Evolutionary conservation across 2,113 vertebrate genomes (phyloP), one percentile per base, ranked within the genome.

Genomic region (Entelurus aequoreus): DNA sequence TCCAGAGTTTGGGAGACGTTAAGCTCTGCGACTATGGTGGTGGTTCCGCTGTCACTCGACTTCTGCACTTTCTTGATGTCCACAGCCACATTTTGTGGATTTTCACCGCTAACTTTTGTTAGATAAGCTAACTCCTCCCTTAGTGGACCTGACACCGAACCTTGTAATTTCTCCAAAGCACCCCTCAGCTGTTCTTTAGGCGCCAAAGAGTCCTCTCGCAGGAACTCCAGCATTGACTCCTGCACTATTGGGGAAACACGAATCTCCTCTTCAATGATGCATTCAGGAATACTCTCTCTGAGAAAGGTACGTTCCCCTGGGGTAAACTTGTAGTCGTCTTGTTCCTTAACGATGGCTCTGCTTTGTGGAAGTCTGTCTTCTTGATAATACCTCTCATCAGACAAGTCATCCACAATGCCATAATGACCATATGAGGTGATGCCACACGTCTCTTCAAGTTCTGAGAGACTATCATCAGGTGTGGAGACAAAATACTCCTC

Each of bases 401-500:
- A 90, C 59, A 91, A 78, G 67, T 91, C 90, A 59, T 91, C 88
- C 21, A 90, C 81, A 1, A 86, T 63, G 14, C 88, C 89, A 60
- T 90, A 91, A 74, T 94, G 93, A 56, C 93, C 94, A 3, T 92
- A 97, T 2, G 94, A 87, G 0, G 93, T 90, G 66, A 93, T 90
- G 6, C 92, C 90, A 0, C 86, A 84, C 65, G 83, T 77, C 19
- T 89, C 86, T 61, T 94, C 92, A 0, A 74, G 71, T 14, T 81
- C 80, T 48, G 86, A 76, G 2, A 92, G 77, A 63, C 88, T 85
- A n/a, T 96, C 95, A 60, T 98, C 94, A 1, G 96, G 95, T 51
- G 93, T 93, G 4, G 94, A 98, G 56, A 97, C 94, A 69, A 94
- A 95, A 69, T 98, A 98, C 51, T 93, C 93, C 16, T 72, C 65